A percentile compares a stretch with the other conserved stretches of the same genome.
Conservation (phyloP, 2,113 vertebrate genomes). For the Oenanthe oenanthe region DNA sequence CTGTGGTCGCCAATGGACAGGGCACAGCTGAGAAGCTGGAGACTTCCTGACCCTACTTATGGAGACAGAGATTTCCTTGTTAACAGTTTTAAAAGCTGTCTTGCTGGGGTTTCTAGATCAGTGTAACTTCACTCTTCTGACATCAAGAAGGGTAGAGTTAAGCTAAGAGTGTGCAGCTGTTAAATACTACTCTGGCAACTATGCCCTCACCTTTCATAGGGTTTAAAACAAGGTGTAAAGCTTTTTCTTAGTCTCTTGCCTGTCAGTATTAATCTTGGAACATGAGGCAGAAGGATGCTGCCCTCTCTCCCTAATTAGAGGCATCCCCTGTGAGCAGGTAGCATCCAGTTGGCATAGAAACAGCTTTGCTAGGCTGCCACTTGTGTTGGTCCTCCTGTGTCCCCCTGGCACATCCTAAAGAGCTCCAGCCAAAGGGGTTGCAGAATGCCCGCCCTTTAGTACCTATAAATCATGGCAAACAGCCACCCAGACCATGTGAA, state of each 20-base stretch:
- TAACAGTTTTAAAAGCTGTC: not conserved
- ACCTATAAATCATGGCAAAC: not conserved
- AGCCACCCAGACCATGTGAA: not conserved
- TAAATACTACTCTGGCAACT: not conserved
- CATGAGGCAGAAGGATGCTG: not conserved
- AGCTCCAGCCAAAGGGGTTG: not conserved
- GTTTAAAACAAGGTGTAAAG: not conserved
- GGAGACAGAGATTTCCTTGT: not conserved
- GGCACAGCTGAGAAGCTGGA: not conserved
- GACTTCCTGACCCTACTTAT: not conserved
- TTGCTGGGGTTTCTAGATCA: not conserved
- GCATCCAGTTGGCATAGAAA: not conserved
- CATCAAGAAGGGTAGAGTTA: not conserved
- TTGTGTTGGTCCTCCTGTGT: not conserved
- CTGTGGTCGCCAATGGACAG: accelerated
- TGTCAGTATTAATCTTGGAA: not conserved
- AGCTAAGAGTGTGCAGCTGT: not conserved
- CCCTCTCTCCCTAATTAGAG: not conserved
- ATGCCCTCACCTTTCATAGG: not conserved
- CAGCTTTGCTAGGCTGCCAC: not conserved
- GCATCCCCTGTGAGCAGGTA: not conserved
- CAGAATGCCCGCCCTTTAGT: not conserved
- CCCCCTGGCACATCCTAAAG: not conserved
- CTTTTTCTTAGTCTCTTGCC: not conserved
- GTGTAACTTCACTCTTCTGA: not conserved